Evolutionary conservation across 37 sponge, comb jelly and placozoan genomes (phyloP).

Genomic region (Ianthella basta): DNA sequence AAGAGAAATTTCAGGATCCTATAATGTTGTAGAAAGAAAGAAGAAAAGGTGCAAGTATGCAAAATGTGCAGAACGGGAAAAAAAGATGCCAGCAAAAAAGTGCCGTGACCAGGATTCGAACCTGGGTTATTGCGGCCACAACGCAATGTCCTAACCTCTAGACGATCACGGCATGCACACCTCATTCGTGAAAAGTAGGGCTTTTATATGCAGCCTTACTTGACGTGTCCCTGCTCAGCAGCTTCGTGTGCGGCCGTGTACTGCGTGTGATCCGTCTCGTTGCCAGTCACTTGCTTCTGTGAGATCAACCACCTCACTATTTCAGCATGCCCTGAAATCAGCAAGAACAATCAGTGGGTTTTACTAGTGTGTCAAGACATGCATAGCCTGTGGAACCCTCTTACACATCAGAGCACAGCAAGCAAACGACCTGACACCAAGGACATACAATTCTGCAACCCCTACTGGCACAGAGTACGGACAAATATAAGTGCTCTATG

Average conservation of each 20-base stretch:
- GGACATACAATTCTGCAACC: no score
- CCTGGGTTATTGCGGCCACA: conserved; percentile 96
- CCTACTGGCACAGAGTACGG: no score
- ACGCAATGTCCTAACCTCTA: conserved; percentile 94
- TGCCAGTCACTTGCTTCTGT: conserved; percentile 67
- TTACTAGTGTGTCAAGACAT: no score
- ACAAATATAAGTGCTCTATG: no score
- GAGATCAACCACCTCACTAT: conserved; percentile 71
- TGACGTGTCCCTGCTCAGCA: conserved; percentile 77
- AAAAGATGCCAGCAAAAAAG: conserved; percentile 42
- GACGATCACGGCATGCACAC: conserved; percentile 77
- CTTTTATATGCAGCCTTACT: conserved; percentile 43
- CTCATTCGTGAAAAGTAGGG: not conserved
- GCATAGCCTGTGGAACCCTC: no score
- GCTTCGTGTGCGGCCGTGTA: conserved; percentile 86
- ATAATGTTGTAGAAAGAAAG: no score
- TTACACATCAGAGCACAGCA: no score
- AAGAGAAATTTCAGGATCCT: conserved; percentile 32
- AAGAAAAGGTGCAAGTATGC: no score
- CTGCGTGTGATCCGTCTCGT: conserved; percentile 79
- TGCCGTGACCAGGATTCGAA: conserved; percentile 97
- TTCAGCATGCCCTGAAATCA: conserved; percentile 54
- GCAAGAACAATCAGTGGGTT: not conserved
- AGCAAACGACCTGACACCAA: no score
- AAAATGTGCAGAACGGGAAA: no score